A percentile compares a stretch with the other conserved stretches of the same genome.
Evolutionary conservation across 1,140 invertebrate genomes (phyloP).

Genomic region (Eriocheir sinensis): DNA sequence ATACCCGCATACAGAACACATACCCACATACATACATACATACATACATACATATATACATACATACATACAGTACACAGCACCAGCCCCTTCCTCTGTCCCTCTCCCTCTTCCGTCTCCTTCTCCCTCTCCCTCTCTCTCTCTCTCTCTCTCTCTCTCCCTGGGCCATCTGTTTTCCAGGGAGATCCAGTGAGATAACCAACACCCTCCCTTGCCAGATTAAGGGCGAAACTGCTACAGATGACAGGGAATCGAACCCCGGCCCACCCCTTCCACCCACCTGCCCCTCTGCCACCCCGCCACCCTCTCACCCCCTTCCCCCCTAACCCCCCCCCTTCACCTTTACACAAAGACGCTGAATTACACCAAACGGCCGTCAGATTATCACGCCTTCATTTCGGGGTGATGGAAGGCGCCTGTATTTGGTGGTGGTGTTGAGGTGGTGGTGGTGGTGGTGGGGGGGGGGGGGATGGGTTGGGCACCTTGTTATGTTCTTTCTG

Average conservation of each 20-base stretch:
- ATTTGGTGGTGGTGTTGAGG: too few species aligned
- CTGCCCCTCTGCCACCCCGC: too few species aligned
- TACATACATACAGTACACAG: too few species aligned
- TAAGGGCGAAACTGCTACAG: conserved; percentile 54
- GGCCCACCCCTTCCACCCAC: not conserved
- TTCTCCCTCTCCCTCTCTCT: conserved; percentile 27
- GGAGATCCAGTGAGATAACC: conserved; percentile 33
- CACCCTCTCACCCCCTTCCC: not conserved
- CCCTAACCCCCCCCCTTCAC: not conserved
- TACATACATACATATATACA: too few species aligned
- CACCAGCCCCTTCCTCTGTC: too few species aligned
- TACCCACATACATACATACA: too few species aligned
- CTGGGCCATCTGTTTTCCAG: not conserved
- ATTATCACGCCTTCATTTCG: conserved; percentile 54
- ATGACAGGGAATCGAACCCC: conserved; percentile 42
- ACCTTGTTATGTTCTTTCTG: too few species aligned
- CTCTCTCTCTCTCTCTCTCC: not conserved
- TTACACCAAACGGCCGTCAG: conserved; percentile 16
- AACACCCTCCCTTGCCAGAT: conserved; percentile 49
- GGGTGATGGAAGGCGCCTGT: conserved; percentile 55
- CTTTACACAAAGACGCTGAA: conserved; percentile 59
- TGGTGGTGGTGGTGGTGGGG: too few species aligned
- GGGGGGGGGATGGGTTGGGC: too few species aligned
- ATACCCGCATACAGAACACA: too few species aligned
- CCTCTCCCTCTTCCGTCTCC: not conserved